Evolutionary conservation across 2,113 vertebrate species (phyloP).

Genomic region (Aptenodytes patagonicus): DNA sequence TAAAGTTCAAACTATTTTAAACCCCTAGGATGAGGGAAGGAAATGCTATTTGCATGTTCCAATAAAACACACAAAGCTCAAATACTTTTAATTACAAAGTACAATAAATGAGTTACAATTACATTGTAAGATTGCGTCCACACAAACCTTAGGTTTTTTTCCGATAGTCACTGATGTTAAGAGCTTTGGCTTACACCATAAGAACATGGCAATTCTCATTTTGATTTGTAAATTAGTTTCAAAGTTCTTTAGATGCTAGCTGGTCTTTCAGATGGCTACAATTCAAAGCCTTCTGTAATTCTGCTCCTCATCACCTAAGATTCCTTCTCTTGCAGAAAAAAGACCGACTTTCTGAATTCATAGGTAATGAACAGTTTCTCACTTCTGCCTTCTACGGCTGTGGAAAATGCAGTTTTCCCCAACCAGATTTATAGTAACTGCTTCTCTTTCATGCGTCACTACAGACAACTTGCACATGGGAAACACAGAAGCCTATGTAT

Average conservation of each 20-base stretch:
- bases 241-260: neutral
- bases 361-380: neutral
- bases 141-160: neutral
- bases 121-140: neutral
- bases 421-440: neutral
- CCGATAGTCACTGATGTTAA: neutral
- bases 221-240: neutral
- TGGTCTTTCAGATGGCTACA: neutral
- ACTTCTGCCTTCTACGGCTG: neutral
- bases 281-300: neutral
- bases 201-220: neutral
- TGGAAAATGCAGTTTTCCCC: neutral
- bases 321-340: neutral
- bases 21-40: neutral
- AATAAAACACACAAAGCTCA: neutral
- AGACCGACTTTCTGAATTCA: neutral
- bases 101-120: neutral
- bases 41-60: neutral
- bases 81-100: neutral
- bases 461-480: neutral
- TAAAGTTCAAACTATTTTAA: neutral
- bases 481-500: neutral
- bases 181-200: neutral
- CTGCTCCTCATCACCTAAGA: neutral
- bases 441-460: neutral